phyloP scores from a whole-genome alignment of 2,888 invertebrate genomes.

The Callimorpha dominula region DNA sequence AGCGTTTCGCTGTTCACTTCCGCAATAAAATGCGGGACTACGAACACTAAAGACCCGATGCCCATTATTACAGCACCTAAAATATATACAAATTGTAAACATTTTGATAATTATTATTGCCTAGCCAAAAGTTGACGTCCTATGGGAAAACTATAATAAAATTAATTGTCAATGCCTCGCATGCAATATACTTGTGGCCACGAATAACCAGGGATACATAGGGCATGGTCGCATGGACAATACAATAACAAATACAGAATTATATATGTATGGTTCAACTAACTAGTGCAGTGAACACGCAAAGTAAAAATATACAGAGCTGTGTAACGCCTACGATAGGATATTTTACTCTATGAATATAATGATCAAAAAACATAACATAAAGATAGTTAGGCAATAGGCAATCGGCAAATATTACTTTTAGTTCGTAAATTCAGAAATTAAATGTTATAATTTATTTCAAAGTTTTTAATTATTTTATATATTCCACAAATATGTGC shows the following conservation, averaged over 20 bases:
- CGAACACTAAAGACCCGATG: slow-evolving; percentile 96
- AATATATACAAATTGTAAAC: slow-evolving; percentile 44
- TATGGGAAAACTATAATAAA: background rate
- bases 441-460: no score
- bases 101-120: background rate
- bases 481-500: no score
- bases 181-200: background rate
- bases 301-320: no score
- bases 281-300: background rate
- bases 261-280: background rate
- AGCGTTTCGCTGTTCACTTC: slow-evolving; percentile 91
- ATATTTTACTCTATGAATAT: no score
- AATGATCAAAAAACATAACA: no score
- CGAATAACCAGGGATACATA: no score
- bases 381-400: no score
- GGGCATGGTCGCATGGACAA: background rate
- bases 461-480: no score
- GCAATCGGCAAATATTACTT: no score
- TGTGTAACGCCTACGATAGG: no score
- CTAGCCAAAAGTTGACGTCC: background rate
- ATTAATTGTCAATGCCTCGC: background rate
- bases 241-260: background rate
- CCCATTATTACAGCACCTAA: slow-evolving; percentile 96
- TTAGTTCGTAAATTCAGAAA: no score
- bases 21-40: slow-evolving; percentile 96